These are phyloP conservation scores for Myotis planiceps DNA, from an alignment of 2,797 vertebrate species.

Conservation along the genomic window DNA sequence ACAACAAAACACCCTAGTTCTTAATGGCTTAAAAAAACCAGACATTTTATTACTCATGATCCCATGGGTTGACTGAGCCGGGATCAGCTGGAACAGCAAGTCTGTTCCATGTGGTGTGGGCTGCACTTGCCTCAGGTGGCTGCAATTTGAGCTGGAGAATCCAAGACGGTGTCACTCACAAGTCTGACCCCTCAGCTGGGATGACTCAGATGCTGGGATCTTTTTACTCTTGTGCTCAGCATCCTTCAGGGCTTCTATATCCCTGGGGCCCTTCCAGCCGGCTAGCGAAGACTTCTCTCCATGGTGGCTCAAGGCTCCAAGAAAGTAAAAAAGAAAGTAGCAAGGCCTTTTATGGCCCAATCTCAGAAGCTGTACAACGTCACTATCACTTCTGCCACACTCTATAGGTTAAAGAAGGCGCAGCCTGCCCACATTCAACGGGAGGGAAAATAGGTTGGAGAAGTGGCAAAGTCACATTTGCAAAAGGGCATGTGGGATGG, in stretches of 20 bases:
- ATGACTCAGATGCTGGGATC: neutral
- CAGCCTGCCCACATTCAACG: neutral
- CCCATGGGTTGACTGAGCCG: neutral
- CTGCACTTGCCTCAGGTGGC: neutral
- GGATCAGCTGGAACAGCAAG: neutral
- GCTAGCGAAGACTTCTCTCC: neutral
- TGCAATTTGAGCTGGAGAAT: neutral
- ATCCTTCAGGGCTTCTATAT: neutral
- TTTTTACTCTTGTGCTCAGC: neutral
- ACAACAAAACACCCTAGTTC: neutral
- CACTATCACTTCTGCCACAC: neutral
- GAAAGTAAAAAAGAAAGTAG: neutral
- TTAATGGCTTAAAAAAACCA: neutral
- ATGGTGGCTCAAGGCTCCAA: neutral
- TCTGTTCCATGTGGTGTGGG: neutral
- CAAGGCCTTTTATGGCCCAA: neutral
- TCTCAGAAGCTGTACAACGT: neutral
- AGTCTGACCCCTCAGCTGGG: neutral
- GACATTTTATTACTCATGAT: neutral
- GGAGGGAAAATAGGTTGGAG: neutral
- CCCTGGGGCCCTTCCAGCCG: neutral
- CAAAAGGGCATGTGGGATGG: neutral
- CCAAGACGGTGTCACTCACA: neutral
- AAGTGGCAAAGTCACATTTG: neutral
- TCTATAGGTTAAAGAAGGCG: neutral